phyloP scores from a whole-genome alignment of 2,888 invertebrate genomes.

The Caenorhabditis afra region DNA sequence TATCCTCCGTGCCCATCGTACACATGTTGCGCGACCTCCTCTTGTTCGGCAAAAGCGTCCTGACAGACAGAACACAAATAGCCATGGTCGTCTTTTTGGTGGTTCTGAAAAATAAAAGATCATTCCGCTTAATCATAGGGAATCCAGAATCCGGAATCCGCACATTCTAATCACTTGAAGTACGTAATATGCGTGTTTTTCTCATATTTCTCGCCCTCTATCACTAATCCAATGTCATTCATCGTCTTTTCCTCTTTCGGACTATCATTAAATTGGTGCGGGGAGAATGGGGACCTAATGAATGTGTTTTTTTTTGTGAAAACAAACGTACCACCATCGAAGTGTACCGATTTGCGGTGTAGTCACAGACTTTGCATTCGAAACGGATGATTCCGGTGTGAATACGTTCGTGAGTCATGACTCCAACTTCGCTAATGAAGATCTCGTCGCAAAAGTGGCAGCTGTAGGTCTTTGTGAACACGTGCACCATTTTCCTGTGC shows the following conservation, averaged over 20 bases:
- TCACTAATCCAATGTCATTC: conserved; percentile 25
- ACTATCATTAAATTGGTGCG: too few species aligned
- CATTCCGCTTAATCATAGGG: conserved; percentile 4
- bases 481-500: conserved; percentile 79
- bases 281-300: too few species aligned
- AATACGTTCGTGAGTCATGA: conserved; percentile 78
- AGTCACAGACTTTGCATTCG: conserved; percentile 77
- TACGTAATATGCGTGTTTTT: conserved; percentile 64
- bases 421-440: conserved; percentile 74
- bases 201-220: conserved; percentile 43
- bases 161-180: too few species aligned
- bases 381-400: conserved; percentile 80
- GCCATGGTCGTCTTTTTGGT: conserved; percentile 76
- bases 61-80: conserved; percentile 79
- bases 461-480: conserved; percentile 76
- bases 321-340: conserved; percentile 76
- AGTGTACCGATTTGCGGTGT: conserved; percentile 71
- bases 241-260: conserved; percentile 16
- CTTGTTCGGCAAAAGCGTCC: conserved; percentile 75
- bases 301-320: too few species aligned
- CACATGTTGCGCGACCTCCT: conserved; percentile 79
- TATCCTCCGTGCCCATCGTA: conserved; percentile 79
- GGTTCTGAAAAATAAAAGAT: conserved; percentile 55
- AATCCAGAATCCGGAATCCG: too few species aligned
- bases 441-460: conserved; percentile 79